Base-by-base conservation (phyloP, 2,888 invertebrate genomes). In the Amblyjoppa proteus region DNA sequence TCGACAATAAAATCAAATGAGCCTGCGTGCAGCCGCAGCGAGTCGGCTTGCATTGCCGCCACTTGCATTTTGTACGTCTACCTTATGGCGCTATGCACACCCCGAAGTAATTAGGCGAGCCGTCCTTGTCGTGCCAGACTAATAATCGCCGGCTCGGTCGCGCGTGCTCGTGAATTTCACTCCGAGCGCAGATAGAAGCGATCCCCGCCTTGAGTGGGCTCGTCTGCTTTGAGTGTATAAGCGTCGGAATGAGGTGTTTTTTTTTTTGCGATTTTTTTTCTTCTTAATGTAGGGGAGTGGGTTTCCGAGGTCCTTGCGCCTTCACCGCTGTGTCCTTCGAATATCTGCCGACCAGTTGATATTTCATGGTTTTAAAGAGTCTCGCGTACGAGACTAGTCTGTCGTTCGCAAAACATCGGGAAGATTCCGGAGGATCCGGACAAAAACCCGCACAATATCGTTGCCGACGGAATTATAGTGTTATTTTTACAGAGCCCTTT, bases 91-190 rank as follows among this genome's bases (percentile, higher is more conserved):
- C 61, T 84, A 83, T 69, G 76, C 82, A 78, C 74, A 84, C 88
- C 84, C 83, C 84, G 75, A 74, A 86, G 89, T 88, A 90, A 90
- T 90, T 89, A 88, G 87, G 83, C 77, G 51, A 84, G 56, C 38
- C 79, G 82, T 80, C 83, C 84, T 79, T 49, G 81, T 74, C 69
- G 58, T 45, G 75, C 38, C 75, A 45, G 76, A 69, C 76, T 82
- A 84, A 87, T 77, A 84, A 84, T 84, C 84, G 79, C 75, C 51
- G 71, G 70, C 56, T 81, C 68, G 75, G 66, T 77, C 84, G 88
- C 88, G 88, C 83, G 83, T 81, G 58, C 64, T 73, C 73, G 81
- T 49, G 31, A 73, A 38, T 73, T 75, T 71, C 84, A 68, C 81
- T 74, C 45, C 41, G 66, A 53, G 70, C 34, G 49, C 38, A 38